Base-by-base conservation (phyloP, 2,797 vertebrate genomes). In the Setipinna tenuifilis region DNA sequence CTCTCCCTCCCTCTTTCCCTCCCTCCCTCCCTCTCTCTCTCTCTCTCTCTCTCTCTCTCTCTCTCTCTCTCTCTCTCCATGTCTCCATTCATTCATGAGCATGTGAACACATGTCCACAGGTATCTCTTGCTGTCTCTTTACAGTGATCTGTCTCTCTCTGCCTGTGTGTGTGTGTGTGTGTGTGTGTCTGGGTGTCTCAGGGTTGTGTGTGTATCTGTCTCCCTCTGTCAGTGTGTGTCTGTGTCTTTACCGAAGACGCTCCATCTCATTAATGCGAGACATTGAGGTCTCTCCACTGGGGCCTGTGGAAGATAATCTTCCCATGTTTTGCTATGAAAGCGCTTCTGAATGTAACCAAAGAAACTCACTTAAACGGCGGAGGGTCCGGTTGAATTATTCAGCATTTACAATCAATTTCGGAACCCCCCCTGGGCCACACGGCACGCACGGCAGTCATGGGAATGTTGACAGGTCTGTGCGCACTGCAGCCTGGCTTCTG, bases 281-380 rank as follows among this genome's bases (percentile, higher is more conserved):
- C 90, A 91, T 93, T 90, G 90, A 78, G 71, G 85, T 89, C 87
- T 89, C 92, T 94, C 94, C 90, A 85, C 84, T 19, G 94, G 93
- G 94, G 91, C 92, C 91, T 89, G 92, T 91, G 93, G 91, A 94
- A 93, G 94, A 95, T 95, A 92, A 94, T 93, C 93, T 94, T 94
- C 94, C 92, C 91, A 93, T 94, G 94, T 96, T 96, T 95, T 96
- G 95, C 95, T 94, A 95, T 93, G 94, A 95, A 95, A 95, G 95
- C 95, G 94, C 94, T 96, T 96, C 95, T 95, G 92, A 87, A 93
- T 92, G 95, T 95, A 96, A 96, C 95, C 93, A 91, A 96, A 96
- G 95, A 95, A 96, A 96, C 94, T 94, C 93, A 91, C 91, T 95
- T 93, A 93, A 94, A 95, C 92, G 92, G 91, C 84, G 89, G 89